Conservation (phyloP, 2,888 invertebrate genomes). For the Amaurobius ferox region DNA sequence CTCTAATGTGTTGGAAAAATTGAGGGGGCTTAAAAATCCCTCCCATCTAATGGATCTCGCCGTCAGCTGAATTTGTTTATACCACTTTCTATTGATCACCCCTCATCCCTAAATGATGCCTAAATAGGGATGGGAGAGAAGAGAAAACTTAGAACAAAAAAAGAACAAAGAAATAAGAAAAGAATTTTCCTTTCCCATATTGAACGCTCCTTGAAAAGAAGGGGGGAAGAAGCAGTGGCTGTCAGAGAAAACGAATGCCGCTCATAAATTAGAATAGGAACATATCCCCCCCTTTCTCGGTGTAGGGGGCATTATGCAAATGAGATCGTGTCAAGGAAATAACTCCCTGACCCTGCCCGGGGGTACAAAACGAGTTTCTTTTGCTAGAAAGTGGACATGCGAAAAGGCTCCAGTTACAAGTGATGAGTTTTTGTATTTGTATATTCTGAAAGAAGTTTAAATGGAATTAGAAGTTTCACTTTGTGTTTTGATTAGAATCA, state of each 20-base stretch:
- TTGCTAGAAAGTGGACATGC: conserved; percentile 12
- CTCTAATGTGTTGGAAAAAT: neutral
- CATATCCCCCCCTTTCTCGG: conserved; percentile 32
- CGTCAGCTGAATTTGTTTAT: conserved; percentile 30
- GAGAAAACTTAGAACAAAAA: conserved; percentile 1
- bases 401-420: conserved; percentile 38
- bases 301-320: conserved; percentile 63
- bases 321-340: conserved; percentile 69
- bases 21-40: neutral
- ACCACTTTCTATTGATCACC: conserved; percentile 25
- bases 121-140: neutral
- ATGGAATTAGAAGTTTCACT: neutral
- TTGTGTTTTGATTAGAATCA: neutral
- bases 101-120: conserved; percentile 20
- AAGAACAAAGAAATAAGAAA: neutral
- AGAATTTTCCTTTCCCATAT: conserved; percentile 35
- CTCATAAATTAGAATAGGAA: conserved; percentile 70
- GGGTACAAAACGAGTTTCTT: conserved; percentile 52
- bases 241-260: conserved; percentile 69
- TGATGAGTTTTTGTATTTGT: conserved; percentile 1
- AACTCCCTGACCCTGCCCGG: conserved; percentile 67
- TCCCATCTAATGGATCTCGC: neutral
- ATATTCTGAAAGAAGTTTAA: neutral
- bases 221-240: conserved; percentile 35
- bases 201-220: conserved; percentile 17